Conservation (phyloP, 2,113 vertebrate species). For the Gadus macrocephalus region DNA sequence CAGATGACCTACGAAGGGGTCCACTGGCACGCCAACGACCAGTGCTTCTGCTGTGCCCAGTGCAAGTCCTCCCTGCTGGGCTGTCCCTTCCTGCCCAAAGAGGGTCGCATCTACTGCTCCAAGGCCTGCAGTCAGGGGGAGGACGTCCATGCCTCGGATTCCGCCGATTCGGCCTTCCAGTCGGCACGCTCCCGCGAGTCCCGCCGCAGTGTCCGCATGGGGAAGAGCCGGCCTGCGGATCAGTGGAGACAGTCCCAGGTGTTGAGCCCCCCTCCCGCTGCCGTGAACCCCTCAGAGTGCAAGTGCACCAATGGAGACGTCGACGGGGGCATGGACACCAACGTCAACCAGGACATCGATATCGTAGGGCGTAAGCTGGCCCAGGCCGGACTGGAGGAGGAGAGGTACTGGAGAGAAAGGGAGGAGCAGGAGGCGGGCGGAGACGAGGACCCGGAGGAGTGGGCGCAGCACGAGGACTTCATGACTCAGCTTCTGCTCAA, state of each 20-base stretch:
- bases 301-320: constrained; percentile 57
- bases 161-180: constrained; percentile 91
- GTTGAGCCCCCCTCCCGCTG: constrained; percentile 48
- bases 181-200: constrained; percentile 88
- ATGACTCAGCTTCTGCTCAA: constrained; percentile 96
- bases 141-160: constrained; percentile 87
- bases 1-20: constrained; percentile 96
- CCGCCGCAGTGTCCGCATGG: constrained; percentile 84
- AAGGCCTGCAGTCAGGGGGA: constrained; percentile 92
- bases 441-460: constrained; percentile 89
- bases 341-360: constrained; percentile 68
- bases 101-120: constrained; percentile 92
- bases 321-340: constrained; percentile 29
- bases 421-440: constrained; percentile 78
- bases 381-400: constrained; percentile 77
- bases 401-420: constrained; percentile 85
- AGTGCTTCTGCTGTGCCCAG: constrained; percentile 92
- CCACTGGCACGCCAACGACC: constrained; percentile 93
- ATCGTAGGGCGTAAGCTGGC: constrained; percentile 84
- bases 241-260: constrained; percentile 88
- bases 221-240: constrained; percentile 84
- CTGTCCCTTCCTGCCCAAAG: constrained; percentile 93
- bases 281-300: constrained; percentile 56
- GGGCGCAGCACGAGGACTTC: constrained; percentile 97
- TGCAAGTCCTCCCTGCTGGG: constrained; percentile 90